Conservation (phyloP, 2,888 invertebrate species). For the Tubiluchus corallicola region DNA sequence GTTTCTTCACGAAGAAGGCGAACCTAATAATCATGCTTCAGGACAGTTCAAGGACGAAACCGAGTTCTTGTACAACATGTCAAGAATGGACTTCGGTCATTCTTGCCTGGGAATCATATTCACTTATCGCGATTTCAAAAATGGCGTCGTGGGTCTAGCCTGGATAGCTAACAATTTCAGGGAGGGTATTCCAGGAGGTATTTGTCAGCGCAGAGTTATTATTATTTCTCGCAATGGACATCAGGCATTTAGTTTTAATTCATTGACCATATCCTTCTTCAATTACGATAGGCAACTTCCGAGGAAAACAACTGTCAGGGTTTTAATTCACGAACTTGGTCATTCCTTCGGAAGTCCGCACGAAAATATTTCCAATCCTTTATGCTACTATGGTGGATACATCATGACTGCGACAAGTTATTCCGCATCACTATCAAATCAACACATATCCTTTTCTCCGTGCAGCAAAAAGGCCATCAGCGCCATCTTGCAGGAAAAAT, state of each 20-base stretch:
- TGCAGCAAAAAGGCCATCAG: slow-evolving; percentile 91
- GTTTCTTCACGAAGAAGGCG: slow-evolving; percentile 13
- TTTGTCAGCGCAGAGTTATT: slow-evolving; percentile 17
- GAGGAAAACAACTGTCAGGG: slow-evolving; percentile 14
- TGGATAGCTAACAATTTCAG: slow-evolving; percentile 18
- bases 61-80: slow-evolving; percentile 18
- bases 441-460: slow-evolving; percentile 84
- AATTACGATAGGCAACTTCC: slow-evolving; percentile 15
- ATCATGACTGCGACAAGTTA: slow-evolving; percentile 99
- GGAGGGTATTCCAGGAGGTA: slow-evolving; percentile 18
- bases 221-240: too few relatives aligned
- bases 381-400: slow-evolving; percentile 80
- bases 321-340: slow-evolving; percentile 21
- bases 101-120: slow-evolving; percentile 19
- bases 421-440: slow-evolving; percentile 90
- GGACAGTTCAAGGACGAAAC: slow-evolving; percentile 12
- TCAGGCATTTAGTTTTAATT: slow-evolving; percentile 21
- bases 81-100: slow-evolving; percentile 16
- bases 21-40: slow-evolving; percentile 13
- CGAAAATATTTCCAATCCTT: too few relatives aligned
- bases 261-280: slow-evolving; percentile 16
- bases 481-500: slow-evolving; percentile 40
- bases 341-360: slow-evolving; percentile 24
- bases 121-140: slow-evolving; percentile 18
- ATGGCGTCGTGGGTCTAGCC: slow-evolving; percentile 19